Percentiles rank a stretch among this genome's conserved stretches.
phyloP scores from a whole-genome alignment of 2,888 invertebrate species.

The Chloroclystis v-ata region DNA sequence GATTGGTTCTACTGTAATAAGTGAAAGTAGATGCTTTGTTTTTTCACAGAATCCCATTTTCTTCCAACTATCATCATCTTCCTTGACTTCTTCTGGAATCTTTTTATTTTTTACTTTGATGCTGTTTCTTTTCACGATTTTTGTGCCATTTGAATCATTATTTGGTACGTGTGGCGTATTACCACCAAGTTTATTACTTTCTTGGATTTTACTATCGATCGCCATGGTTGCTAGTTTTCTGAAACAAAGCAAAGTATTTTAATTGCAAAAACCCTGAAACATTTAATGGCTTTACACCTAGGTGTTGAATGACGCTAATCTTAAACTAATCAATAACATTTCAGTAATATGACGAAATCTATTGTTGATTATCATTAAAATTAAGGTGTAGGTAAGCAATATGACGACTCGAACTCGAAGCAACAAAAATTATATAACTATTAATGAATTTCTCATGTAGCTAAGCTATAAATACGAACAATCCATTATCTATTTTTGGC shows the following conservation, averaged over 20 bases:
- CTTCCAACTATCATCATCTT: constrained; percentile 57
- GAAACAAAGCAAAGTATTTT: constrained; percentile 40
- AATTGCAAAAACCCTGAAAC: background rate
- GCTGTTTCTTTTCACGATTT: constrained; percentile 52
- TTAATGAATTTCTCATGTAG: too few relatives aligned
- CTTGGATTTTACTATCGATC: constrained; percentile 48
- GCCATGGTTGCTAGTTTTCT: constrained; percentile 52
- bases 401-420: too few relatives aligned
- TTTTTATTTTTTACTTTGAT: constrained; percentile 41
- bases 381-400: too few relatives aligned
- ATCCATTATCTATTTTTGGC: too few relatives aligned
- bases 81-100: too few relatives aligned
- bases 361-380: too few relatives aligned
- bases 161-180: constrained; percentile 46
- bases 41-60: constrained; percentile 77
- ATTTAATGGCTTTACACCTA: too few relatives aligned
- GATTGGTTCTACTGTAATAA: constrained; percentile 87
- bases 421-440: too few relatives aligned
- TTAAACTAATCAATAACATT: too few relatives aligned
- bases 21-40: constrained; percentile 75
- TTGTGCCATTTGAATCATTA: constrained; percentile 59
- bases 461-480: too few relatives aligned
- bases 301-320: too few relatives aligned
- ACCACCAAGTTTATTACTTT: constrained; percentile 45
- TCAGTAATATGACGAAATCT: too few relatives aligned